A percentile compares a stretch with the other conserved stretches of the same genome.
phyloP scores from a whole-genome alignment of 1,140 invertebrate species.

The Euura lappo region DNA sequence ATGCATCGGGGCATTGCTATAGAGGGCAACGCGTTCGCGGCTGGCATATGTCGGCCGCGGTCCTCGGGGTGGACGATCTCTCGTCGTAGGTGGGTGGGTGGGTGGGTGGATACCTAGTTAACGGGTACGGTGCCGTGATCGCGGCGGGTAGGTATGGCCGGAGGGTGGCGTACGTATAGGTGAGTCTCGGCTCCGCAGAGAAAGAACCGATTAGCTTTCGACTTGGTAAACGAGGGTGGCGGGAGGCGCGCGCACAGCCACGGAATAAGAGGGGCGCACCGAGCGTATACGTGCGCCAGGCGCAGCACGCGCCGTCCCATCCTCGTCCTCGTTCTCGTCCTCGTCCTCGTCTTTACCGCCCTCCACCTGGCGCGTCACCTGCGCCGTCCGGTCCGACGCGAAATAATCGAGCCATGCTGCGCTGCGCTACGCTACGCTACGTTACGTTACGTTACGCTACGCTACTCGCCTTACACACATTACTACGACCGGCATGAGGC shows the following conservation, averaged over 20 bases:
- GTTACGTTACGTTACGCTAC: conserved; percentile 4
- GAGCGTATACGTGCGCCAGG: background rate
- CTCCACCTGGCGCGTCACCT: conserved; percentile 1
- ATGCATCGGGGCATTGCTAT: too few species aligned
- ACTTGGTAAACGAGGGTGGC: background rate
- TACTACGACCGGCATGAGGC: background rate
- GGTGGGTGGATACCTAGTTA: too few species aligned
- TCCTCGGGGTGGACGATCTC: conserved; percentile 3
- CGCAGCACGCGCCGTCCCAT: background rate
- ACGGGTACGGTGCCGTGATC: background rate
- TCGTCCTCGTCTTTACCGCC: background rate
- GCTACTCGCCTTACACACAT: background rate
- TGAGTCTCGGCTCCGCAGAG: background rate
- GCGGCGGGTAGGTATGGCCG: background rate
- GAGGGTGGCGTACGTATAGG: too few species aligned
- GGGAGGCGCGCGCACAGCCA: background rate
- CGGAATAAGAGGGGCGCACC: background rate
- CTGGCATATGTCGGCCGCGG: background rate
- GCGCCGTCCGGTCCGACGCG: background rate
- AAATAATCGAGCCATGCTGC: background rate
- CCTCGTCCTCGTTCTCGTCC: background rate
- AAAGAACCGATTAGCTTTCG: background rate
- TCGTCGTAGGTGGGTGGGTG: background rate
- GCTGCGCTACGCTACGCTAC: background rate
- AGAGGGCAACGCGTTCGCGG: background rate